Evolutionary conservation across 2,888 invertebrate species (phyloP), one percentile per base, ranked within the genome.

Genomic region (Drosophila glabriapex): DNA sequence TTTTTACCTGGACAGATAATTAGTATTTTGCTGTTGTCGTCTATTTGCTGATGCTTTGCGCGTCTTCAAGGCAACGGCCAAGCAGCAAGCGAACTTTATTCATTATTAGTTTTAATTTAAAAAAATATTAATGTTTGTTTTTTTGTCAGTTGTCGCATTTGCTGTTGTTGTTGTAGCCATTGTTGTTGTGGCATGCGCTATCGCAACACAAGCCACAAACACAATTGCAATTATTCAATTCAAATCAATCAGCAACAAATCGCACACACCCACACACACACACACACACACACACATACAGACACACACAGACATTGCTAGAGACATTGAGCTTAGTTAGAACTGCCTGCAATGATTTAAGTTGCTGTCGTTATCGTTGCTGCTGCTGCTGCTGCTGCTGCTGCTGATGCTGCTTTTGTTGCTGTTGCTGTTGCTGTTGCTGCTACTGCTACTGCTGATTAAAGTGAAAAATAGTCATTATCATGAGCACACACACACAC

Each of bases 181-280:
- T 59, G 43, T 67, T 64, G 52, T 49, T 60, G 59, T 59, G 61
- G 31, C 55, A 60, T 41, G 46, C 50, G 46, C 58, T 63, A 41
- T 68, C 55, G 68, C 68, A 49, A 68, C 66, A 28, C 12, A 37
- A 53, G 41, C 63, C 35, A 19, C 55, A 55, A 28, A 68, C 64
- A 84, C 89, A 87, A 89, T 85, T 90, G 89, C 91, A 92, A 91
- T 91, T 91, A 90, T 91, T 89, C 89, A 92, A 92, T 92, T 92
- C 86, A 91, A 91, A 91, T 89, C 91, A 92, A 92, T 92, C 90
- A 90, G 83, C 83, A 71, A 74, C 73, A 84, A 81, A 79, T 78
- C 77, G 76, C 68, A 78, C 61, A 73, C 66, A 73, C 80, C 25
- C 67, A 60, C 68, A 62, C 46, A 64, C 56, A 53, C 22, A 60